phyloP scores from a whole-genome alignment of 2,113 vertebrate genomes.

The Indri indri region DNA sequence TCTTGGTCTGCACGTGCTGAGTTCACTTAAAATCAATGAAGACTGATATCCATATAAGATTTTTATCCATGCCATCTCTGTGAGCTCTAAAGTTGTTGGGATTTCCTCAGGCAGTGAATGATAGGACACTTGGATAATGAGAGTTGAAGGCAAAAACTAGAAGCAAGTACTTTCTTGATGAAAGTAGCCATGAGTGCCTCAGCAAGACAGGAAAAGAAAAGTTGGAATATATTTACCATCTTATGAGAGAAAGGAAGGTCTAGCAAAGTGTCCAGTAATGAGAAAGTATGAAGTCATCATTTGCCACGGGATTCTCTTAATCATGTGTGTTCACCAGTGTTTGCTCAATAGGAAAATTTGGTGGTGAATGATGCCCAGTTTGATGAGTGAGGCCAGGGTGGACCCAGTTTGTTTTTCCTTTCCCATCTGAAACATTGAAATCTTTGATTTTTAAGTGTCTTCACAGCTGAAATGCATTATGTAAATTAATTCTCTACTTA shows the following conservation, averaged over 20 bases:
- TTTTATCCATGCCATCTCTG: background rate
- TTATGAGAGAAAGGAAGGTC: background rate
- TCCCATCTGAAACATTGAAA: background rate
- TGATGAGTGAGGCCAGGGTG: background rate
- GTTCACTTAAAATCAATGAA: background rate
- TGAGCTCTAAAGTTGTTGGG: background rate
- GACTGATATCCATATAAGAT: background rate
- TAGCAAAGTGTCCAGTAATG: background rate
- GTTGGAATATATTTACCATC: background rate
- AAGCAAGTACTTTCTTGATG: background rate
- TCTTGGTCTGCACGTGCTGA: background rate
- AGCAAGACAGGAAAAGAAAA: background rate
- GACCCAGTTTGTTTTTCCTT: background rate
- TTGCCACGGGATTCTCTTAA: background rate
- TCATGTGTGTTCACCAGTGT: background rate
- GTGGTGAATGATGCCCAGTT: background rate
- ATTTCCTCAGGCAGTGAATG: background rate
- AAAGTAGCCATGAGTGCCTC: background rate
- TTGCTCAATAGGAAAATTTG: background rate
- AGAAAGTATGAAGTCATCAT: background rate
- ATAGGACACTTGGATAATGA: background rate
- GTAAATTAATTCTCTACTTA: conserved; percentile 44
- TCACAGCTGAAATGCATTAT: conserved; percentile 45
- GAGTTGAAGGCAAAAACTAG: background rate
- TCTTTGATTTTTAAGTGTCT: conserved; percentile 33